Evolutionary conservation across 2,888 invertebrate species (phyloP).

Genomic region (Drosophila infuscata): DNA sequence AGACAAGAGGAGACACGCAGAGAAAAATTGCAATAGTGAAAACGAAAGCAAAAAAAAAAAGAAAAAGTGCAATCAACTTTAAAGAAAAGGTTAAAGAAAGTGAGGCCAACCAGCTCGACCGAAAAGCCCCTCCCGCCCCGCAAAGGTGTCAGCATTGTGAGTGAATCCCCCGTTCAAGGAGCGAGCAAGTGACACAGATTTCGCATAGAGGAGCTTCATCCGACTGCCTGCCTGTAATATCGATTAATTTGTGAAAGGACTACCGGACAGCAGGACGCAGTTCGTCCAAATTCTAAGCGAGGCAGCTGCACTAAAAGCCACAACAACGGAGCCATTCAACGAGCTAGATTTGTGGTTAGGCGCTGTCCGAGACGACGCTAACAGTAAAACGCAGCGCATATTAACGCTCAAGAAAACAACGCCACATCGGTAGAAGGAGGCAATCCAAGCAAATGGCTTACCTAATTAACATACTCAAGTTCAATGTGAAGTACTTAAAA

Average conservation of each 20-base stretch:
- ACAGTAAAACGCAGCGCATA: slow-evolving; percentile 68
- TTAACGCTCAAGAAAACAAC: slow-evolving; percentile 82
- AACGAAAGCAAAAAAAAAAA: slow-evolving; percentile 52
- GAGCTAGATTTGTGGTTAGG: slow-evolving; percentile 77
- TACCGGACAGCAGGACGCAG: slow-evolving; percentile 25
- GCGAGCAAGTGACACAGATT: slow-evolving; percentile 42
- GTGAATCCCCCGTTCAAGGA: slow-evolving; percentile 5
- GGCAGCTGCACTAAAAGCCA: slow-evolving; percentile 78
- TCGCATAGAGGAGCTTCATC: slow-evolving; percentile 7
- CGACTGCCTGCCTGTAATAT: slow-evolving; percentile 27
- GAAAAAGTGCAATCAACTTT: slow-evolving; percentile 10
- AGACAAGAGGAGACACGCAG: slow-evolving; percentile 1
- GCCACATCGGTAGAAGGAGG: slow-evolving; percentile 84
- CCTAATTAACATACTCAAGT: slow-evolving; percentile 83
- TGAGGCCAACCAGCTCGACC: slow-evolving; percentile 1
- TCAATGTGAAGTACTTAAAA: slow-evolving; percentile 84
- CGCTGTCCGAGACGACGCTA: slow-evolving; percentile 82
- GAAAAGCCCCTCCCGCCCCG: not conserved
- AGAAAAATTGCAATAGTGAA: slow-evolving; percentile 64
- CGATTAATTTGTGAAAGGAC: slow-evolving; percentile 25
- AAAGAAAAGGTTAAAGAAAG: slow-evolving; percentile 27
- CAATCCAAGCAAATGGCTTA: slow-evolving; percentile 79
- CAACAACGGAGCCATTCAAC: slow-evolving; percentile 85
- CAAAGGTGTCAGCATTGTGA: slow-evolving; percentile 8
- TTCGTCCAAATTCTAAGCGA: slow-evolving; percentile 46